phyloP scores from a whole-genome alignment of 2,888 invertebrate genomes.

The Agrotis segetum region DNA sequence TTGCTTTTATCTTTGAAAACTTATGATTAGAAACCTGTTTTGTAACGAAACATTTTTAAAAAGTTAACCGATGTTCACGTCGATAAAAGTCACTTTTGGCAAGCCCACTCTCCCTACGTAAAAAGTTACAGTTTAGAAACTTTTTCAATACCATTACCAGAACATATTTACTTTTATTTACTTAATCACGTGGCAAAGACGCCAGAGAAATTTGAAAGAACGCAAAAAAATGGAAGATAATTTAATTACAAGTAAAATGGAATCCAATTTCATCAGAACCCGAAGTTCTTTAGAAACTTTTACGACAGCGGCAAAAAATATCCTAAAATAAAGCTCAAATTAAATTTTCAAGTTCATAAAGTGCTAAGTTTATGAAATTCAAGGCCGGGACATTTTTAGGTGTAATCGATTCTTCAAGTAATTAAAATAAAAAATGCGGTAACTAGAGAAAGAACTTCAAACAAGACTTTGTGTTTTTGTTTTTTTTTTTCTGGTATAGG shows the following conservation, averaged over 20 bases:
- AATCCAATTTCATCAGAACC: constrained; percentile 11
- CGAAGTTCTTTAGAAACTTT: constrained; percentile 20
- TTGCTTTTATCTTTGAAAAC: too few relatives aligned
- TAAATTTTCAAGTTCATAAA: constrained; percentile 17
- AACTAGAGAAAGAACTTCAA: not conserved
- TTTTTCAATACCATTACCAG: not conserved
- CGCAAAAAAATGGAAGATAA: not conserved
- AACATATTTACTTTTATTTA: not conserved
- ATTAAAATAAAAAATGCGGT: not conserved
- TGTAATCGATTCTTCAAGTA: constrained; percentile 25
- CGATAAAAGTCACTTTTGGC: not conserved
- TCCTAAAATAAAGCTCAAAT: constrained; percentile 12
- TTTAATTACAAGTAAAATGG: not conserved
- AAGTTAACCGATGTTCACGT: not conserved
- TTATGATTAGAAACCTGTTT: too few relatives aligned
- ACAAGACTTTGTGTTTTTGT: not conserved
- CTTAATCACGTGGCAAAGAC: not conserved
- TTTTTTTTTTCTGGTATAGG: too few relatives aligned
- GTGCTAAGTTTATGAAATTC: constrained; percentile 10
- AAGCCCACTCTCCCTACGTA: not conserved
- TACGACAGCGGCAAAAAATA: constrained; percentile 1
- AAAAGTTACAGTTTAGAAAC: not conserved
- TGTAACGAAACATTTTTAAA: not conserved
- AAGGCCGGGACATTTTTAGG: not conserved
- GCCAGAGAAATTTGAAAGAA: not conserved